Conservation (phyloP, 2,888 invertebrate species). For the Troglohyphantes excavatus region DNA sequence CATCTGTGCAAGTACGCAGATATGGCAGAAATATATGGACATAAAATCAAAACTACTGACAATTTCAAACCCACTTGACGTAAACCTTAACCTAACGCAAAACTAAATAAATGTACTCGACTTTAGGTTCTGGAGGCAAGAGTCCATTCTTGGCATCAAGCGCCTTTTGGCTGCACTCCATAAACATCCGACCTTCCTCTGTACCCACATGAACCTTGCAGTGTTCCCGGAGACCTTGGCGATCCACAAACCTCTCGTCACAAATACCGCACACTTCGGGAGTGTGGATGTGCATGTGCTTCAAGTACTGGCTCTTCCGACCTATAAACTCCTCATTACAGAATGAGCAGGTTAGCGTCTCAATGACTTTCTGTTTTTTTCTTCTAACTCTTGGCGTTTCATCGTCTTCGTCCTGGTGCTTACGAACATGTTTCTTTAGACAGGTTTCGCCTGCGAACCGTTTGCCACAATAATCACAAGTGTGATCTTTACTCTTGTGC, state of each 20-base stretch:
- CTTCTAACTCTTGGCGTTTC: neutral
- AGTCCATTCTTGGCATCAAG: constrained; percentile 66
- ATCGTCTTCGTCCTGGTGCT: neutral
- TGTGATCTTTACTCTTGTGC: constrained; percentile 30
- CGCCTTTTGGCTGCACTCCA: constrained; percentile 70
- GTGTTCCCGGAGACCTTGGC: constrained; percentile 56
- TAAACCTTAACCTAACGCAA: constrained; percentile 15
- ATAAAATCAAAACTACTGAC: too few relatives aligned
- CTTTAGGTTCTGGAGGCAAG: constrained; percentile 66
- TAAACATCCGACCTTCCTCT: constrained; percentile 63
- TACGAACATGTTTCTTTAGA: constrained; percentile 46
- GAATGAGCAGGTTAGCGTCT: constrained; percentile 42
- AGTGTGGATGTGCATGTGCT: constrained; percentile 53
- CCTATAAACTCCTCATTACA: constrained; percentile 63
- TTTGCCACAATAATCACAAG: constrained; percentile 48
- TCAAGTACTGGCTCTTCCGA: constrained; percentile 26
- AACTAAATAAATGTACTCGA: constrained; percentile 71
- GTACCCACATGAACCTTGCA: constrained; percentile 62
- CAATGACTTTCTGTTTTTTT: constrained; percentile 29
- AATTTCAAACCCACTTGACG: too few relatives aligned
- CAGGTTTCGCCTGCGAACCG: constrained; percentile 58
- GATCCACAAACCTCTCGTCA: constrained; percentile 66
- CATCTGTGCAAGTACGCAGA: too few relatives aligned
- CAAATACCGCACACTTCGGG: constrained; percentile 73
- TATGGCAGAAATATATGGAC: too few relatives aligned